Percentiles rank a stretch among this genome's conserved stretches.
Conservation (phyloP, 2,113 vertebrate species). For the Carassius auratus region DNA sequence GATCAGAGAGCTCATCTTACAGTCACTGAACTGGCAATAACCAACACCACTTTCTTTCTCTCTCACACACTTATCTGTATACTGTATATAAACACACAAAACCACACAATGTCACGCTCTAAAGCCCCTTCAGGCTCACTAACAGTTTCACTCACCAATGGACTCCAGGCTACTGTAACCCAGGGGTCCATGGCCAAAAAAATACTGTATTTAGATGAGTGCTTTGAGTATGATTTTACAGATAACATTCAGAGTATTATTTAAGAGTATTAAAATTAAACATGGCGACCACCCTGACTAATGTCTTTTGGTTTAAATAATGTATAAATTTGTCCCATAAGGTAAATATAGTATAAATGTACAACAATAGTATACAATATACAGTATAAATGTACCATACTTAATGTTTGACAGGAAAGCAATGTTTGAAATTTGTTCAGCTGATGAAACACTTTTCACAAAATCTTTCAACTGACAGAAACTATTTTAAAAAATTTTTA, state of each 20-base stretch:
- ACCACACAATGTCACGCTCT: not conserved
- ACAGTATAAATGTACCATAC: too few relatives aligned
- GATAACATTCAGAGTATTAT: not conserved
- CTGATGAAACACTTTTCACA: too few relatives aligned
- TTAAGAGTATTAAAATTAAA: not conserved
- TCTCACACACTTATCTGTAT: constrained; percentile 16
- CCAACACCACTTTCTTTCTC: constrained; percentile 2
- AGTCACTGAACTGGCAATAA: constrained; percentile 50
- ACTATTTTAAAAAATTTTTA: not conserved
- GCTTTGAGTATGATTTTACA: not conserved
- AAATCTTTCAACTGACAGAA: too few relatives aligned
- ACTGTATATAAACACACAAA: constrained; percentile 43
- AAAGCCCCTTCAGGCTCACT: not conserved
- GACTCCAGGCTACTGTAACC: not conserved
- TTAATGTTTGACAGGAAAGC: not conserved
- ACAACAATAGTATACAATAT: too few relatives aligned
- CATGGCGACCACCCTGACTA: not conserved
- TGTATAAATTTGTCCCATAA: not conserved
- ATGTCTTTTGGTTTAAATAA: not conserved
- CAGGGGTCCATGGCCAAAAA: not conserved
- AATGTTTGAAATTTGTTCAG: too few relatives aligned
- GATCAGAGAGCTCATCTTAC: constrained; percentile 74
- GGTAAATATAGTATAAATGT: not conserved
- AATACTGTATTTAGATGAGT: not conserved
- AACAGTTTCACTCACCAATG: not conserved